A percentile compares a stretch with the other conserved stretches of the same genome.
Conservation (phyloP, 2,113 vertebrate genomes). For the Ia io region DNA sequence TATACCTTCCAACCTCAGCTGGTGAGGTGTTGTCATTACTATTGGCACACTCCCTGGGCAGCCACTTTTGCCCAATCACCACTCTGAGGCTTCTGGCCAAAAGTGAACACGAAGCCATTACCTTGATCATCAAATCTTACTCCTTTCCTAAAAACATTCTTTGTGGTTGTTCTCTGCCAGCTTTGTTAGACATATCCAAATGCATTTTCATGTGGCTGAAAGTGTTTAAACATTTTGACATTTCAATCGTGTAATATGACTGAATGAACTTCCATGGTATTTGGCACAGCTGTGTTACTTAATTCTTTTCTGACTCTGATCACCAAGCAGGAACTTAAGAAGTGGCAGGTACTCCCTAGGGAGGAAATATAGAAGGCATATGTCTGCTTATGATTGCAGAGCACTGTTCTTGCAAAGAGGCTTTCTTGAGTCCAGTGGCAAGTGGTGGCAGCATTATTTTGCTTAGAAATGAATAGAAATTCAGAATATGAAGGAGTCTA, state of each 20-base stretch:
- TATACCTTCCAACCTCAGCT: background rate
- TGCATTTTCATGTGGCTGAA: slow-evolving; percentile 14
- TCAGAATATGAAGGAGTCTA: background rate
- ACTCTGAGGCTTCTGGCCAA: background rate
- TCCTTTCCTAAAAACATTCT: background rate
- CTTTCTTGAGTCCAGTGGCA: background rate
- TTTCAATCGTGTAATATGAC: slow-evolving; percentile 6
- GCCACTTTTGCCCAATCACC: background rate
- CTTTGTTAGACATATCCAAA: slow-evolving; percentile 12
- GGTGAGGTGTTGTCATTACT: background rate
- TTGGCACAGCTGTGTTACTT: slow-evolving; percentile 18
- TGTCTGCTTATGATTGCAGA: background rate
- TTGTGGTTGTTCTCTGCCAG: background rate
- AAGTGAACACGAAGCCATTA: background rate
- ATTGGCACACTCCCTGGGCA: background rate
- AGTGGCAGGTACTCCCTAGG: background rate
- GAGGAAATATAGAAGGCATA: background rate
- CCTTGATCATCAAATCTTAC: background rate
- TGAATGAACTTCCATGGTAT: slow-evolving; percentile 37
- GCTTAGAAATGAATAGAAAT: background rate
- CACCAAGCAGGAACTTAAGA: background rate
- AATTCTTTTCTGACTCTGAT: slow-evolving; percentile 46
- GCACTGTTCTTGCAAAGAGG: background rate
- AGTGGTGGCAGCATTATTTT: background rate
- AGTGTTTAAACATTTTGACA: slow-evolving; percentile 43